phyloP scores from a whole-genome alignment of 2,113 vertebrate genomes.

The Ptilonorhynchus violaceus region DNA sequence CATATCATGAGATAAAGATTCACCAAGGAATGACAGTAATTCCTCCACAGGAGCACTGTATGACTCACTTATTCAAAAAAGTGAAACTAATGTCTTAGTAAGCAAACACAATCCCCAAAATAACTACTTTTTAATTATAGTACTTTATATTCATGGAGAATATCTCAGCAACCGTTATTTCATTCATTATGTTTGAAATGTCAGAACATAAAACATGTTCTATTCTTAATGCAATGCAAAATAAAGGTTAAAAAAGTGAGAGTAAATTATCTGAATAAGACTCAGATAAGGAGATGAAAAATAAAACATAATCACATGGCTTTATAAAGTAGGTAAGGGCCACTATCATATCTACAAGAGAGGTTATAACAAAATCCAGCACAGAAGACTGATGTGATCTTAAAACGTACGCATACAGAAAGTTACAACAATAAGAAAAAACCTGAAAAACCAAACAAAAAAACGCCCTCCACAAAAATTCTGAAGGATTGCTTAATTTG shows the following conservation, averaged over 20 bases:
- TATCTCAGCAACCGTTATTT: constrained; percentile 4
- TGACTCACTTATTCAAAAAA: constrained; percentile 18
- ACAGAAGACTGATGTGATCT: neutral
- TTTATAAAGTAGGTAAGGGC: neutral
- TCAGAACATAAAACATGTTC: neutral
- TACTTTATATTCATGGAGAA: neutral
- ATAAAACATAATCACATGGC: neutral
- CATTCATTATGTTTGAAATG: neutral
- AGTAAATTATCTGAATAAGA: neutral
- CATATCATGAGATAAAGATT: neutral
- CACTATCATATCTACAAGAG: neutral
- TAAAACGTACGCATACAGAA: neutral
- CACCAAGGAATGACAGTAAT: neutral
- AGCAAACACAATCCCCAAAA: neutral
- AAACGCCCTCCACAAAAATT: fast-evolving
- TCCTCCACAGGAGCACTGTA: neutral
- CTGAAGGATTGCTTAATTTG: neutral
- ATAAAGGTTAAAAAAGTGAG: neutral
- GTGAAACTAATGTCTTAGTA: neutral
- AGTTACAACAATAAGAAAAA: neutral
- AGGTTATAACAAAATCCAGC: neutral
- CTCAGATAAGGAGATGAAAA: neutral
- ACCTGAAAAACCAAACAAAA: too few species aligned
- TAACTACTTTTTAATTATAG: constrained; percentile 7
- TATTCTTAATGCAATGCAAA: neutral